These are phyloP conservation scores for Pollenia angustigena DNA, from an alignment of 2,888 invertebrate species.

Conservation along the genomic window DNA sequence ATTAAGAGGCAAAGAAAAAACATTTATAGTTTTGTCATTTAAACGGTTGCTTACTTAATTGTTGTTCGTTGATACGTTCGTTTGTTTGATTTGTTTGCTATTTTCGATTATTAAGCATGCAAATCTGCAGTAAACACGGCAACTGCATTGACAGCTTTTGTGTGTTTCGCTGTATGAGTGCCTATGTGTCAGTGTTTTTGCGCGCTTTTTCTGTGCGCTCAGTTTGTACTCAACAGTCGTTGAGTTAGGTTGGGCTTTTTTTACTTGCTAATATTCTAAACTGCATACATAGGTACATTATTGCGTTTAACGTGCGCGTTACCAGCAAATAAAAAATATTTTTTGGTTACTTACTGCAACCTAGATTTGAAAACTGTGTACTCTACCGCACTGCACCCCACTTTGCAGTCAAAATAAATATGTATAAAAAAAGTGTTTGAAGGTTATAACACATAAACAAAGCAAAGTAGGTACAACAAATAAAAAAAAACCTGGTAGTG, in stretches of 20 bases:
- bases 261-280: slow-evolving; percentile 71
- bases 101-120: slow-evolving; percentile 63
- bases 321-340: slow-evolving; percentile 49
- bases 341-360: slow-evolving; percentile 67
- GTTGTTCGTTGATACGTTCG: slow-evolving; percentile 23
- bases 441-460: slow-evolving; percentile 26
- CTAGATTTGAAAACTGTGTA: slow-evolving; percentile 54
- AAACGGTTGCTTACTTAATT: slow-evolving; percentile 53
- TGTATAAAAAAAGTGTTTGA: slow-evolving; percentile 14
- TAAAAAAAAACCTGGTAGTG: slow-evolving; percentile 11
- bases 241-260: slow-evolving; percentile 80
- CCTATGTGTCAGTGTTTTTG: slow-evolving; percentile 74
- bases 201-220: slow-evolving; percentile 79
- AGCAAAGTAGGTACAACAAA: slow-evolving; percentile 1
- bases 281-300: slow-evolving; percentile 55
- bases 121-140: slow-evolving; percentile 66
- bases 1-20: not conserved
- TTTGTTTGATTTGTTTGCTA: slow-evolving; percentile 44
- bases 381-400: not conserved
- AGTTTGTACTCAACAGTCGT: slow-evolving; percentile 82
- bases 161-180: slow-evolving; percentile 73
- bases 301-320: slow-evolving; percentile 60
- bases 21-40: not conserved
- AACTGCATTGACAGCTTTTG: slow-evolving; percentile 73
- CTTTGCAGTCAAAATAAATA: not conserved